Base-by-base conservation (phyloP, 2,888 invertebrate genomes). In the Cataglyphis rosenhaueri region DNA sequence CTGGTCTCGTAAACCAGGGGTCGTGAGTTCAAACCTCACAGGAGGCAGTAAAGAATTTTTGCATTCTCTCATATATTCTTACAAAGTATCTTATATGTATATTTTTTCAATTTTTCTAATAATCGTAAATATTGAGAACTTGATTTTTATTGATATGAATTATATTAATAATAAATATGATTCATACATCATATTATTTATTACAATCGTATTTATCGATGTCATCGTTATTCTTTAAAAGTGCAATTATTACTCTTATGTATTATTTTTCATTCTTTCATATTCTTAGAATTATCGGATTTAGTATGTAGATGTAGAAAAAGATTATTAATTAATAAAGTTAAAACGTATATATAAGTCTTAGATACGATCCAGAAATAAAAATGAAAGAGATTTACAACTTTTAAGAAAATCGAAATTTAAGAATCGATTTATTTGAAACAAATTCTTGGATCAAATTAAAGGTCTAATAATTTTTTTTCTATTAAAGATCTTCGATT, bases 1-100 rank as follows among this genome's bases (percentile, higher is more conserved):
- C 84, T 84, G 84, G 84, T 84, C 84, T 84, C 84, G 84, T 84
- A 84, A 84, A 84, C 84, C 84, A 84, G 84, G 84, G 84, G 84
- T 84, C 84, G 84, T 84, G 84, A 84, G 84, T 81, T 84, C 84
- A 84, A 84, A 84, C 84, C 84, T 84, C 84, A 84, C 84, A 84
- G 82, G 84, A 84, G 84, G 84, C 84, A 84, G 10, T 38, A 59
- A 18, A 55, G 8, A 18, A 29, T 73, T 78, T 68, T 68, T 68
- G 9, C 8, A n/a, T 1, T 57, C 0, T 48, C 0, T 1, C 15
- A 4, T 59, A 18, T 41, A 29, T n/a, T 32, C 12, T 48, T 0
- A 1, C 6, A 18, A 59, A 12, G 25, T 41, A 44, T 44, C 8
- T 41, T n/a, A 15, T 62, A 21, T 21, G 21, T 10, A 29, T 35